A percentile compares a stretch with the other conserved stretches of the same genome.
phyloP scores from a whole-genome alignment of 2,888 invertebrate genomes.

The Thereva unica region DNA sequence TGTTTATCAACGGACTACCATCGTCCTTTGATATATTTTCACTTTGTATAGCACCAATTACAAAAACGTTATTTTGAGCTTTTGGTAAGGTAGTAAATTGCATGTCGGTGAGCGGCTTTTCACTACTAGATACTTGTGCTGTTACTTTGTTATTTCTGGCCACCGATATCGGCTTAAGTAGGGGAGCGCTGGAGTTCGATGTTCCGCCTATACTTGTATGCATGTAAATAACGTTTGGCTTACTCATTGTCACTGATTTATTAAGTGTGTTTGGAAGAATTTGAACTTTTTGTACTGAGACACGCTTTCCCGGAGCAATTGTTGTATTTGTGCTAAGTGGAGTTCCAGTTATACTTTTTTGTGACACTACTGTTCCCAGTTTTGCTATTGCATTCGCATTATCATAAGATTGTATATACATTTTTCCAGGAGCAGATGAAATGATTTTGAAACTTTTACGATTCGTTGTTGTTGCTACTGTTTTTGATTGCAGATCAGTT shows the following conservation, averaged over 20 bases:
- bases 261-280: slow-evolving; percentile 49
- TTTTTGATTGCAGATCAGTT: slow-evolving; percentile 48
- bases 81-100: slow-evolving; percentile 13
- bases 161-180: slow-evolving; percentile 30
- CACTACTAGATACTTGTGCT: slow-evolving; percentile 4
- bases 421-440: slow-evolving; percentile 54
- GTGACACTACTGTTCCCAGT: slow-evolving; percentile 35
- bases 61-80: slow-evolving; percentile 43
- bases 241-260: slow-evolving; percentile 44
- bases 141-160: slow-evolving; percentile 26
- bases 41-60: slow-evolving; percentile 43
- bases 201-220: slow-evolving; percentile 42
- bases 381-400: slow-evolving; percentile 31
- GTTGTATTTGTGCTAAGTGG: background rate
- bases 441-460: slow-evolving; percentile 54
- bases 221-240: slow-evolving; percentile 55
- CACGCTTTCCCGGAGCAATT: slow-evolving; percentile 45
- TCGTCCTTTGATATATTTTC: slow-evolving; percentile 31
- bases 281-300: slow-evolving; percentile 56
- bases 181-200: slow-evolving; percentile 20
- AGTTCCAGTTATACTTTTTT: slow-evolving; percentile 11
- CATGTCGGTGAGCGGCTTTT: slow-evolving; percentile 24
- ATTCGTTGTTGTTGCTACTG: slow-evolving; percentile 48
- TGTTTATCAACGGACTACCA: slow-evolving; percentile 41
- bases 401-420: slow-evolving; percentile 50